Percentiles rank a stretch among this genome's conserved stretches.
Conservation (phyloP, 2,113 vertebrate genomes). For the Peromyscus polionotus region DNA sequence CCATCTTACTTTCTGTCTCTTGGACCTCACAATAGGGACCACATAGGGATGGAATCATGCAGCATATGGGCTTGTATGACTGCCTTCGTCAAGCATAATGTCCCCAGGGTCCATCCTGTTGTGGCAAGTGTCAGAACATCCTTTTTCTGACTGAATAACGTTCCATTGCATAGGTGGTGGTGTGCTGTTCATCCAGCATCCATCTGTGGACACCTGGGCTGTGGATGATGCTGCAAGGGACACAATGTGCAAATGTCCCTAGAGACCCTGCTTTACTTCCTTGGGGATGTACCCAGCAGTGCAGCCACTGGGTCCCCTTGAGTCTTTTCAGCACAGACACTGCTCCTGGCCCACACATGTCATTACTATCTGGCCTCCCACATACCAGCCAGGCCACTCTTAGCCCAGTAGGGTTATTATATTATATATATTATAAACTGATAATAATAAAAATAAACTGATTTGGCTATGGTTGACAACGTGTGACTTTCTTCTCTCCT, state of each 20-base stretch:
- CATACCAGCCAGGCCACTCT: fast-evolving
- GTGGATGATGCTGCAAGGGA: fast-evolving
- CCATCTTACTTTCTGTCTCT: neutral
- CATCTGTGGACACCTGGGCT: fast-evolving
- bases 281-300: fast-evolving
- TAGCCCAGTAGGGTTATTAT: fast-evolving
- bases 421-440: no score
- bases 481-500: neutral
- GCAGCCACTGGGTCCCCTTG: fast-evolving
- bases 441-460: no score
- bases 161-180: fast-evolving
- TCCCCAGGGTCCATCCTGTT: neutral
- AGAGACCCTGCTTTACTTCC: fast-evolving
- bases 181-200: fast-evolving
- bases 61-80: neutral
- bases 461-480: fast-evolving
- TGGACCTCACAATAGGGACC: neutral
- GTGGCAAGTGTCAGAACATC: fast-evolving
- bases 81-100: fast-evolving
- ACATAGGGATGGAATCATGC: fast-evolving
- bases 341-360: fast-evolving
- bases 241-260: fast-evolving
- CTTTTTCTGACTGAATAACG: neutral
- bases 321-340: fast-evolving
- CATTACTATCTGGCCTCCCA: fast-evolving